phyloP scores from a whole-genome alignment of 2,888 invertebrate species.

The Agriopis leucophaearia region DNA sequence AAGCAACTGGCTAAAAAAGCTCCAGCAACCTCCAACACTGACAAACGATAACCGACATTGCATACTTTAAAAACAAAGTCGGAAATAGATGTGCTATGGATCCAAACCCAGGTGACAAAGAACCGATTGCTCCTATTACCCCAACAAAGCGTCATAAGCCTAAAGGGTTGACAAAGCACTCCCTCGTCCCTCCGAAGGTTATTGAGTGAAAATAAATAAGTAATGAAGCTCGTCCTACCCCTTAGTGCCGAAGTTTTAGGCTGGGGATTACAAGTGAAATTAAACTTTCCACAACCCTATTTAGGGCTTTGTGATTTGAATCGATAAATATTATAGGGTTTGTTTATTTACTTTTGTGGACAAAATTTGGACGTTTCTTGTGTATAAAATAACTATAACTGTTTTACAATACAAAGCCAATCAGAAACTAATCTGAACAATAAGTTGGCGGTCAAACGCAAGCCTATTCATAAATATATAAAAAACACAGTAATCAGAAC shows the following conservation, averaged over 20 bases:
- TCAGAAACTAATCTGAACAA: no score
- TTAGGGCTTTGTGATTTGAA: slow-evolving; percentile 37
- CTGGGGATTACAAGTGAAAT: slow-evolving; percentile 50
- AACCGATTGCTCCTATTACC: slow-evolving; percentile 30
- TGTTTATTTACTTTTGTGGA: slow-evolving; percentile 8
- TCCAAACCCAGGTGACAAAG: slow-evolving; percentile 24
- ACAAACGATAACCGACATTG: background rate
- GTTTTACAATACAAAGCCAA: no score
- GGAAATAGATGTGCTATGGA: background rate
- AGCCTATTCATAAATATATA: no score
- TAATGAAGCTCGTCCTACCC: slow-evolving; percentile 63
- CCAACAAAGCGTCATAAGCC: slow-evolving; percentile 50
- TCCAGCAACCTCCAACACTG: no score
- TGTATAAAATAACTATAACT: no score
- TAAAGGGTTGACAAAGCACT: slow-evolving; percentile 61
- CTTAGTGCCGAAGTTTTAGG: slow-evolving; percentile 52
- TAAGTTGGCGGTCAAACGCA: no score
- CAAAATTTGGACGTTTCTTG: background rate
- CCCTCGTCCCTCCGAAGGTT: slow-evolving; percentile 54
- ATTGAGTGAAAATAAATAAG: slow-evolving; percentile 80
- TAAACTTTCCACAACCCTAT: slow-evolving; percentile 42
- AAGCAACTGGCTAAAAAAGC: no score
- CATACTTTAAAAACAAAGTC: background rate
- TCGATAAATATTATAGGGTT: slow-evolving; percentile 23
- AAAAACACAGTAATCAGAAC: no score